These are phyloP conservation scores for Dendrocopos noguchii DNA, from an alignment of 2,113 vertebrate species.

Conservation along the genomic window DNA sequence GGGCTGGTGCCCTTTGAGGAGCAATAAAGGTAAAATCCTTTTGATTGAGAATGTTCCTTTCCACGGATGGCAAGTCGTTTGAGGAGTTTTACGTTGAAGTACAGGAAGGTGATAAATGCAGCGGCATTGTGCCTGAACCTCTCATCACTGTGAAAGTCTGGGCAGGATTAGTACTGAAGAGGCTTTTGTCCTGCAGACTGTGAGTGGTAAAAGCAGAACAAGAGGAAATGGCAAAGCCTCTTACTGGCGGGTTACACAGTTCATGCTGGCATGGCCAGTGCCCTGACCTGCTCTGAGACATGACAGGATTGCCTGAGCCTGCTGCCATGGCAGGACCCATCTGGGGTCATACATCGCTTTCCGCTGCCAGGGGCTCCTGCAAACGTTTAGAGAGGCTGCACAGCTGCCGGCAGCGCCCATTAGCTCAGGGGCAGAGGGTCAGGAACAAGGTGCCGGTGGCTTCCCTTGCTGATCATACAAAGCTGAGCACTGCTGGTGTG, in stretches of 20 bases:
- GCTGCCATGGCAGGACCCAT: fast-evolving
- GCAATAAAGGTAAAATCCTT: neutral
- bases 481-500: neutral
- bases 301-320: fast-evolving
- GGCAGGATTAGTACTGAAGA: slow-evolving; percentile 18
- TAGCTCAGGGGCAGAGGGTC: fast-evolving
- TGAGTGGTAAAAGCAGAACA: neutral
- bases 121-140: fast-evolving
- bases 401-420: neutral
- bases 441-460: neutral
- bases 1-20: neutral
- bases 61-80: neutral
- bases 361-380: neutral
- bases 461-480: neutral
- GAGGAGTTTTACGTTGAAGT: neutral
- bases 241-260: neutral
- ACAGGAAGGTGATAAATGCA: neutral
- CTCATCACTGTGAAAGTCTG: neutral
- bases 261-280: neutral
- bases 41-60: neutral
- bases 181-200: slow-evolving; percentile 22
- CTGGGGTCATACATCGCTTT: fast-evolving
- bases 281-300: neutral
- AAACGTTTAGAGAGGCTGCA: neutral
- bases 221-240: slow-evolving; percentile 17